Conservation (phyloP, 2,113 vertebrate species). For the Morphnarchus princeps region DNA sequence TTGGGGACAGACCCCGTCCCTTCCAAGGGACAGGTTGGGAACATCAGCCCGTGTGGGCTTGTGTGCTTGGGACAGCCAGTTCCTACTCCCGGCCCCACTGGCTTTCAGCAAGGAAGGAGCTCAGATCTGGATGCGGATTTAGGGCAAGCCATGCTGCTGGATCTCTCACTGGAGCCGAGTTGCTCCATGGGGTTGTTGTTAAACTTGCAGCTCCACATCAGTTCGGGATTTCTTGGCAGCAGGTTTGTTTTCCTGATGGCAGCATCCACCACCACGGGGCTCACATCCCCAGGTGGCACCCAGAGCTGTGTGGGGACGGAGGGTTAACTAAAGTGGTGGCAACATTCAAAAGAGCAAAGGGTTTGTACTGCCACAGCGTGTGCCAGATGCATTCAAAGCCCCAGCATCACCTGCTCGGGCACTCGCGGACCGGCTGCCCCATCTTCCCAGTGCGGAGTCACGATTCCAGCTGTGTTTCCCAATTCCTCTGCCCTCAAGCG, state of each 20-base stretch:
- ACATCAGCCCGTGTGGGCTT: rapidly evolving
- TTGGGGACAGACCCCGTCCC: neutral
- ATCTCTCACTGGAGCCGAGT: rapidly evolving
- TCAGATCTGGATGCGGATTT: neutral
- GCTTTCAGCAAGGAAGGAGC: neutral
- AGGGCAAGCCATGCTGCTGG: rapidly evolving
- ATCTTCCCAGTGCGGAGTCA: rapidly evolving
- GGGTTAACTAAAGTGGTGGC: neutral
- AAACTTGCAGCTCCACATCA: neutral
- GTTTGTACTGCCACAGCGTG: neutral
- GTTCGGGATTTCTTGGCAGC: neutral
- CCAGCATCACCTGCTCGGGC: neutral
- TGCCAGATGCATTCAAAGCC: neutral
- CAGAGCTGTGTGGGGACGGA: neutral
- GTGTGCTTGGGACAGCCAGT: rapidly evolving
- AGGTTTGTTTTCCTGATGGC: neutral
- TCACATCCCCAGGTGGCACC: neutral
- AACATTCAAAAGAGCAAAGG: neutral
- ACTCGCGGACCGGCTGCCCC: rapidly evolving
- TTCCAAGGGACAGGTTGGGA: neutral
- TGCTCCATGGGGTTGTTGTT: neutral
- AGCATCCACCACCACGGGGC: neutral
- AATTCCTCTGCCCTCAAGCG: neutral
- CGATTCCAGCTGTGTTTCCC: neutral
- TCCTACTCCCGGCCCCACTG: neutral